Conservation (phyloP, 2,888 invertebrate genomes). For the Chelonus formosanus region DNA sequence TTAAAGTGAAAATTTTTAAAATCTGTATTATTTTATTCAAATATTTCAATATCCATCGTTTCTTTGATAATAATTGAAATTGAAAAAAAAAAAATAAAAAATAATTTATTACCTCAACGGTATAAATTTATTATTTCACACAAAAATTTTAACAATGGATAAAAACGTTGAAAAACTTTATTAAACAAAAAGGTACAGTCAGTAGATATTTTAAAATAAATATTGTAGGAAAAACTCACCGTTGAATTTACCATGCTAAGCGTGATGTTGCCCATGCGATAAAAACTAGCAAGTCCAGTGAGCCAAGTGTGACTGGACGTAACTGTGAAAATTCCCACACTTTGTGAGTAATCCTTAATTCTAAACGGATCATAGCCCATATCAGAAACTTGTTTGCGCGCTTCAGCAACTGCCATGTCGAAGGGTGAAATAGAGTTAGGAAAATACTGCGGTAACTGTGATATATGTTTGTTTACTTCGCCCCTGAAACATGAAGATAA, state of each 20-base stretch:
- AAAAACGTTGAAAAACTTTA: no score
- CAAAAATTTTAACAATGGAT: no score
- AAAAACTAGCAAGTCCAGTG: slow-evolving; percentile 81
- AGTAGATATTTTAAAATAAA: no score
- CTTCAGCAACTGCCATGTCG: slow-evolving; percentile 82
- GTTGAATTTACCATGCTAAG: slow-evolving; percentile 78
- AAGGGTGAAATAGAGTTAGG: slow-evolving; percentile 87
- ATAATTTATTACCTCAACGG: no score
- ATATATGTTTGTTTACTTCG: slow-evolving; percentile 79
- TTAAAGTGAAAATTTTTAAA: no score
- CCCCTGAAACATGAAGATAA: slow-evolving; percentile 62
- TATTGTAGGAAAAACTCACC: slow-evolving; percentile 54
- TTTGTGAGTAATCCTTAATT: slow-evolving; percentile 77
- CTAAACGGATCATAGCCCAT: slow-evolving; percentile 79
- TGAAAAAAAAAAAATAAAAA: no score
- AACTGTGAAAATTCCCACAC: slow-evolving; percentile 75
- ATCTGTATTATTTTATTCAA: no score
- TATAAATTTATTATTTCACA: no score
- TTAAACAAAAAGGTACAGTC: no score
- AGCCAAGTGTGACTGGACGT: slow-evolving; percentile 80
- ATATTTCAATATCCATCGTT: no score
- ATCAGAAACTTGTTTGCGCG: slow-evolving; percentile 73
- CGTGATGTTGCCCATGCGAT: slow-evolving; percentile 81
- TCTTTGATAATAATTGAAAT: no score
- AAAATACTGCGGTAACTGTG: slow-evolving; percentile 76